Evolutionary conservation across 2,113 vertebrate species (phyloP), one percentile per base, ranked within the genome.

Genomic region (Bagarius yarrelli): DNA sequence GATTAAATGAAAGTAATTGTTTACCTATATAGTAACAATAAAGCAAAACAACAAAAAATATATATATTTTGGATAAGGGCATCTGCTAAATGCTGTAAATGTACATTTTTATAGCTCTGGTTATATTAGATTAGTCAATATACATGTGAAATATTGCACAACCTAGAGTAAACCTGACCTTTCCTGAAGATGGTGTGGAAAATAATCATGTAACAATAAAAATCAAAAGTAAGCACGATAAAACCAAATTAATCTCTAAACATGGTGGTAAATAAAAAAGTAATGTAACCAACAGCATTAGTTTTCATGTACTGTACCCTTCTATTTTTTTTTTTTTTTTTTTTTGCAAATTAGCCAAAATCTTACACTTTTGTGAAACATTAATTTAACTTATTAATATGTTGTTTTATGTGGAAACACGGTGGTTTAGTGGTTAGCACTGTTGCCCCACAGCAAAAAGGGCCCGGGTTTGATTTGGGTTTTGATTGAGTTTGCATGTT

Each of bases 191-290:
- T 53, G 15, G 18, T 11, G 15, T 52, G 12, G 19, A 72, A 11
- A 21, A 16, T 60, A 63, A 47, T 36, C 47, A 81, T 50, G 63
- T 64, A 67, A 53, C 57, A 55, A 59, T 44, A 47, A 64, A 30
- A 53, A 40, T 69, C 79, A 74, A 34, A 47, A 74, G 23, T 25
- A 67, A 81, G 50, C 16, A 55, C 13, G 57, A 60, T 67, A 82
- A 56, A 85, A 47, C 16, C 56, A 75, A 60, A 67, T 80, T 69
- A 70, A n/a, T 79, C 76, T 79, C 75, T 82, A 82, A 74, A 76
- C 76, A 82, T 81, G 75, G 80, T 69, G 83, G 78, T 53, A 79
- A 64, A 73, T 72, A 15, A 52, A n/a, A 32, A 79, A 81, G 34
- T 25, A 52, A 67, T 60, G 57, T 81, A 25, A 67, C 69, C 76